Percentiles rank a stretch among this genome's conserved stretches.
phyloP scores from a whole-genome alignment of 2,888 invertebrate species.

The Diaphora mendica region DNA sequence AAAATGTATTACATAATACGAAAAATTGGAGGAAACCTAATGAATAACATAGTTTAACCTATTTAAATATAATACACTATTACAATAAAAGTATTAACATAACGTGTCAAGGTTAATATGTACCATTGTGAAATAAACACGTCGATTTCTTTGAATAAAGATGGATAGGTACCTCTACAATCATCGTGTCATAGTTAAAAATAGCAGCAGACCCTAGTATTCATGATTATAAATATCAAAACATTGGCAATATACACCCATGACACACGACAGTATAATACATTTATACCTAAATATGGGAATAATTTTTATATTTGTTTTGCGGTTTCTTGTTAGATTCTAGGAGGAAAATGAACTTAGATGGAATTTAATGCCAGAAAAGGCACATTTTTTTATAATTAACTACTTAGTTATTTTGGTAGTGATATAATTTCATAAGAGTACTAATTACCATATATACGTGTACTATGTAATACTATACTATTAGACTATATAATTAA shows the following conservation, averaged over 20 bases:
- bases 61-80: not conserved
- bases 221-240: not conserved
- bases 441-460: not conserved
- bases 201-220: conserved; percentile 9
- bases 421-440: not conserved
- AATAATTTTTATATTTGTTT: not conserved
- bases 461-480: too few relatives aligned
- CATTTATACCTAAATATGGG: not conserved
- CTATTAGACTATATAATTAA: too few relatives aligned
- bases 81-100: not conserved
- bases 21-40: too few relatives aligned
- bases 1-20: too few relatives aligned
- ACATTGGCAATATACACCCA: not conserved
- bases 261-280: not conserved
- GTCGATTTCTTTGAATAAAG: not conserved
- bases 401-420: not conserved
- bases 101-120: not conserved
- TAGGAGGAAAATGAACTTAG: not conserved
- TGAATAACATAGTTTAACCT: too few relatives aligned
- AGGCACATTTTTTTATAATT: not conserved
- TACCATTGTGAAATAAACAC: not conserved
- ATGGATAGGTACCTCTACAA: conserved; percentile 2
- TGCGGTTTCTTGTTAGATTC: not conserved
- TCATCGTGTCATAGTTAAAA: conserved; percentile 9
- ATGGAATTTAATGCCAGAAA: not conserved